Conservation (phyloP, 37 sponge, comb jelly and placozoan species). For the Spongilla lacustris region DNA sequence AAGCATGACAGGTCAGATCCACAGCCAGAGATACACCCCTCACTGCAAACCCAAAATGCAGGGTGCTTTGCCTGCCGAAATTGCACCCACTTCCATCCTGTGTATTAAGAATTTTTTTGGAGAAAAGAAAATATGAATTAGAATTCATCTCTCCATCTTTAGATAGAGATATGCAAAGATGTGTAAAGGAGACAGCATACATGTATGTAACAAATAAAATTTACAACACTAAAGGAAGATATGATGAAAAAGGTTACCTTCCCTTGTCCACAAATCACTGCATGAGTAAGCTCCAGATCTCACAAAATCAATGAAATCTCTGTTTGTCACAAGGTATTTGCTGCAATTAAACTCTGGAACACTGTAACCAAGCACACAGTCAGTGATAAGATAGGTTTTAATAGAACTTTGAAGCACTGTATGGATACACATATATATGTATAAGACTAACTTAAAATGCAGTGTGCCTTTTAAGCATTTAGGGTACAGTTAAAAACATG, state of each 20-base stretch:
- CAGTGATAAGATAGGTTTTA: no score
- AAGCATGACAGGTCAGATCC: slow-evolving; percentile 56
- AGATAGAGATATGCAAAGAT: no score
- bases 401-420: slow-evolving; percentile 78
- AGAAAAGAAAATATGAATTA: no score
- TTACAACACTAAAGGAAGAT: no score
- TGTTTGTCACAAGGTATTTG: slow-evolving; percentile 74
- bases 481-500: no score
- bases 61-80: slow-evolving; percentile 70
- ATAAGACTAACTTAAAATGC: neutral
- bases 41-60: slow-evolving; percentile 80
- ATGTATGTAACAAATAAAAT: neutral
- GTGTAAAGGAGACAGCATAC: no score
- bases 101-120: no score
- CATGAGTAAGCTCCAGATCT: slow-evolving; percentile 66
- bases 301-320: slow-evolving; percentile 81
- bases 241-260: no score
- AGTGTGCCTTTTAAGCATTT: no score
- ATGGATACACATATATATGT: slow-evolving; percentile 5
- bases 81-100: slow-evolving; percentile 84
- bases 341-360: slow-evolving; percentile 80
- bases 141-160: no score
- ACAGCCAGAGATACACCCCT: slow-evolving; percentile 74
- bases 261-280: slow-evolving; percentile 73
- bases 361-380: slow-evolving; percentile 25